Conservation (phyloP, 1,140 invertebrate genomes). For the Radopholus similis region DNA sequence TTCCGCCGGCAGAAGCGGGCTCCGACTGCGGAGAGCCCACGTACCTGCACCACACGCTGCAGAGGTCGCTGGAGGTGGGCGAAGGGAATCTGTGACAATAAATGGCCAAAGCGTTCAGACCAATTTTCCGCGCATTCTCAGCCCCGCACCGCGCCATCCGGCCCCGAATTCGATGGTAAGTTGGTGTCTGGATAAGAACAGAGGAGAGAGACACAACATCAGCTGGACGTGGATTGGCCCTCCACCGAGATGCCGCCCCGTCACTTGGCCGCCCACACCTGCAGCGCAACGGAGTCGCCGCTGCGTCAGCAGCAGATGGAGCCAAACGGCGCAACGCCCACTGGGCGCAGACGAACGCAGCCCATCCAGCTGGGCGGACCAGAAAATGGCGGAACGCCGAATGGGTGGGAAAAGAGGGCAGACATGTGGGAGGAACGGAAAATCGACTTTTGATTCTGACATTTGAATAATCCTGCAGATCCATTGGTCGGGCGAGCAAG, state of each 20-base stretch:
- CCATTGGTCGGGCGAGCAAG: too few relatives aligned
- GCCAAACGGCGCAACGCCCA: background rate
- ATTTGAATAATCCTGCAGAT: too few relatives aligned
- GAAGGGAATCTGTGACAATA: conserved; percentile 19
- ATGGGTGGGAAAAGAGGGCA: background rate
- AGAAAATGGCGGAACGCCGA: background rate
- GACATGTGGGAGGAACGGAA: too few relatives aligned
- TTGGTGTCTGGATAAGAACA: too few relatives aligned
- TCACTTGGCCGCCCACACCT: too few relatives aligned
- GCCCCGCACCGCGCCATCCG: conserved; percentile 1
- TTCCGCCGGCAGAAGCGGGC: conserved; percentile 27
- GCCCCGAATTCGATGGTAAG: conserved; percentile 9
- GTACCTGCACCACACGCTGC: conserved; percentile 44
- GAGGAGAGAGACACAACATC: too few relatives aligned
- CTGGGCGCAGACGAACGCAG: conserved; percentile 7
- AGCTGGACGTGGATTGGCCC: too few relatives aligned
- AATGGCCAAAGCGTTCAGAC: background rate
- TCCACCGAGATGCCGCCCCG: too few relatives aligned
- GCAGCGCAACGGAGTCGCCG: too few relatives aligned
- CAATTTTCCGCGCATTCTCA: conserved; percentile 19
- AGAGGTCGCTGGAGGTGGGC: conserved; percentile 41
- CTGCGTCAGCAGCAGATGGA: too few relatives aligned
- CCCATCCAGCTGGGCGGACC: background rate
- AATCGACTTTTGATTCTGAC: too few relatives aligned
- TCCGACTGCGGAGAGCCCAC: conserved; percentile 16